Evolutionary conservation across 2,113 vertebrate genomes (phyloP).

Genomic region (Puntigrus tetrazona): DNA sequence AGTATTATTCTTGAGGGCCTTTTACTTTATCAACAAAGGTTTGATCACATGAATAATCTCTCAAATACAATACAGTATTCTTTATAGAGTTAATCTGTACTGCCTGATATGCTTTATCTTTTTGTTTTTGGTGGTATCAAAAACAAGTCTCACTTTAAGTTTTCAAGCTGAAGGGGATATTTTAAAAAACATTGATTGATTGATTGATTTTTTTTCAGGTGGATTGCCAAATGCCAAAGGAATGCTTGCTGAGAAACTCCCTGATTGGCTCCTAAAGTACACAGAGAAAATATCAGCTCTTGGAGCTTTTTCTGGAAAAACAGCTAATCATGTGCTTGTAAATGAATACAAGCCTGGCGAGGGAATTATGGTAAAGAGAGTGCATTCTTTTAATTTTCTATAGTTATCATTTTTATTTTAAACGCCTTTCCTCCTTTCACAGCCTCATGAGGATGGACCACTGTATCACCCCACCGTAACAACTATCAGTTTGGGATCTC

Average conservation of each 20-base stretch:
- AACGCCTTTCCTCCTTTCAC: background rate
- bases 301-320: conserved; percentile 78
- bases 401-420: background rate
- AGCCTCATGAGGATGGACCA: conserved; percentile 90
- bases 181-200: background rate
- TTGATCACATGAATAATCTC: background rate
- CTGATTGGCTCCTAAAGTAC: conserved; percentile 81
- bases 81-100: background rate
- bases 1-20: background rate
- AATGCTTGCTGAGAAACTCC: conserved; percentile 84
- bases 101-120: background rate
- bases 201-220: conserved; percentile 65
- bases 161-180: conserved; percentile 79
- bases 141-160: no score
- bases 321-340: conserved; percentile 87
- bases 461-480: conserved; percentile 88
- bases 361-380: conserved; percentile 82
- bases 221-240: conserved; percentile 84
- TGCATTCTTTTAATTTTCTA: background rate
- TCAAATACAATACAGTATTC: background rate
- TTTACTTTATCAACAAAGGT: background rate
- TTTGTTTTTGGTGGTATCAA: background rate
- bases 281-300: conserved; percentile 82
- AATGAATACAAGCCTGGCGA: conserved; percentile 87
- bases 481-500: conserved; percentile 88